Evolutionary conservation across 2,113 vertebrate genomes (phyloP).

Genomic region (Nicator chloris): DNA sequence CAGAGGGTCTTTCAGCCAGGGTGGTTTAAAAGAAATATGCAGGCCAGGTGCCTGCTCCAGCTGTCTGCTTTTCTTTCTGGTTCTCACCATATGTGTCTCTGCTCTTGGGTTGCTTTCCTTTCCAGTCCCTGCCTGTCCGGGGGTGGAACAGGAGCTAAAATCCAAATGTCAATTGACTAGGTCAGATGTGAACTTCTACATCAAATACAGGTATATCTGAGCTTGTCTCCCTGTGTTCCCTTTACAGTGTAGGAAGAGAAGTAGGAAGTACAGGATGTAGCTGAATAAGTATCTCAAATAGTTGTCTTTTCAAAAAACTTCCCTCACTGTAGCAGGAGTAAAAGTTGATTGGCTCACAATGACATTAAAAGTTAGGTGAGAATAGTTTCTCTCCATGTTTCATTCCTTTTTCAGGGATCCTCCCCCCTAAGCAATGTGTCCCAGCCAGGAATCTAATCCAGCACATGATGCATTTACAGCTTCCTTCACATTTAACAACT

Average conservation of each 20-base stretch:
- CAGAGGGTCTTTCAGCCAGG: not conserved
- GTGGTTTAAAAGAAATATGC: not conserved
- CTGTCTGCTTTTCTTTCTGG: not conserved
- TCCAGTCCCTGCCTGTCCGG: fast-evolving
- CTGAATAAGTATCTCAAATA: not conserved
- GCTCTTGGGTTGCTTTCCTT: not conserved
- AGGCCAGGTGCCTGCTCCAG: not conserved
- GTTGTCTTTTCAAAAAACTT: not conserved
- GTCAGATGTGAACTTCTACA: not conserved
- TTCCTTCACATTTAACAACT: not conserved
- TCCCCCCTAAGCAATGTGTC: not conserved
- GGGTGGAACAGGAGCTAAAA: not conserved
- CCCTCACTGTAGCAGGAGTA: not conserved
- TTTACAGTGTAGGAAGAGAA: not conserved
- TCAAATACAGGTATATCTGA: not conserved
- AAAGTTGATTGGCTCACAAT: not conserved
- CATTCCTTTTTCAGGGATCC: not conserved
- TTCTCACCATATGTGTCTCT: not conserved
- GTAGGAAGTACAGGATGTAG: not conserved
- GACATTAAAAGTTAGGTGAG: not conserved
- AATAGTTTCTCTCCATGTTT: not conserved
- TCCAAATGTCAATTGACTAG: not conserved
- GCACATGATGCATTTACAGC: not conserved
- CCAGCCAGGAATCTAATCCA: not conserved
- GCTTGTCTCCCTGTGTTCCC: not conserved